phyloP scores from a whole-genome alignment of 2,113 vertebrate species.

The Tympanuchus pallidicinctus region DNA sequence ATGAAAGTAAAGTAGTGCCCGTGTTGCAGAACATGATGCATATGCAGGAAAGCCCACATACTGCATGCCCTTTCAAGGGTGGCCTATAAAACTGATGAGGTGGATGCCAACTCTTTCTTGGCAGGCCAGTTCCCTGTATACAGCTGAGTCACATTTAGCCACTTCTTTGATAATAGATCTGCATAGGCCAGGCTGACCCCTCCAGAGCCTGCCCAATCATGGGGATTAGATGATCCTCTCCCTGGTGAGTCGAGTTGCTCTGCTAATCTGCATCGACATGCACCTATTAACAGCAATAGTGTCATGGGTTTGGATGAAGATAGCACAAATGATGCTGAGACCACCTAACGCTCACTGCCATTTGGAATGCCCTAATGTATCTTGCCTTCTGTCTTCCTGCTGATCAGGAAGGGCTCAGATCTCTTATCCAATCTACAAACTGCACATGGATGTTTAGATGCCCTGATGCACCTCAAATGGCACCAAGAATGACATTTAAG shows the following conservation, averaged over 20 bases:
- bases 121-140: background rate
- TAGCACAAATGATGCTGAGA: background rate
- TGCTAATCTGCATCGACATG: background rate
- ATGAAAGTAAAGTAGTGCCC: background rate
- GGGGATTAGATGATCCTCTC: background rate
- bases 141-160: background rate
- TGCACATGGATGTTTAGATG: background rate
- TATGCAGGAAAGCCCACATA: background rate
- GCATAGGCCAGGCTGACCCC: background rate
- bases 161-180: background rate
- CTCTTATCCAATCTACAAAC: background rate
- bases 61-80: background rate
- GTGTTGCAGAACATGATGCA: background rate
- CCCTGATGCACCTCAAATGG: background rate
- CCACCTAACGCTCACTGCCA: background rate
- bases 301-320: background rate
- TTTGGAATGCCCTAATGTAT: background rate
- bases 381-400: background rate
- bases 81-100: accelerated
- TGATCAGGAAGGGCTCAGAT: background rate
- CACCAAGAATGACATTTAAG: background rate
- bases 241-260: background rate
- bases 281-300: background rate
- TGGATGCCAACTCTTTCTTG: background rate
- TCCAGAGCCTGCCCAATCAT: background rate